Evolutionary conservation across 2,797 vertebrate species (phyloP).

Genomic region (Scolopax rusticola): DNA sequence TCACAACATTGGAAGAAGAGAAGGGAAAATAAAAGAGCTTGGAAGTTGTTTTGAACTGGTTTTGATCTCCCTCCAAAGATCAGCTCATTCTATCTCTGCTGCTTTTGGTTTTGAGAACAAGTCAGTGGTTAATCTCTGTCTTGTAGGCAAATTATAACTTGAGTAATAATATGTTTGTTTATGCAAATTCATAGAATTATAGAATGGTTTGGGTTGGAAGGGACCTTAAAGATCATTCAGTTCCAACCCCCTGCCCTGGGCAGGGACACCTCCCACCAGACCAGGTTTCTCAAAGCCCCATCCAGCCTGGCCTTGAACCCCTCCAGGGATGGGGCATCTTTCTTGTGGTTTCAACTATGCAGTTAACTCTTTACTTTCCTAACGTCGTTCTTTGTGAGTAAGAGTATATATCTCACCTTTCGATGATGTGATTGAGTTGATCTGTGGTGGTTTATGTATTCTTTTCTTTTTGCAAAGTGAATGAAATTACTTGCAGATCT

Average conservation of each 20-base stretch:
- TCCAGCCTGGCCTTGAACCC: no score
- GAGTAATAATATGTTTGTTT: background rate
- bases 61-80: background rate
- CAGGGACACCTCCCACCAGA: no score
- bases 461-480: background rate
- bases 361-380: background rate
- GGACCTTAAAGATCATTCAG: no score
- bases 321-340: background rate
- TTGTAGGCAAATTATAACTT: background rate
- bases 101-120: background rate
- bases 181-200: background rate
- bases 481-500: background rate
- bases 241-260: no score
- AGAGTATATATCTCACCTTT: accelerated
- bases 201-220: no score
- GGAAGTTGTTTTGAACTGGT: background rate
- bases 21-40: background rate
- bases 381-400: background rate
- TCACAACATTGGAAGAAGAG: background rate
- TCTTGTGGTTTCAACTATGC: background rate
- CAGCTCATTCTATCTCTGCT: accelerated
- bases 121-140: background rate
- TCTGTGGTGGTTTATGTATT: background rate
- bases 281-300: no score
- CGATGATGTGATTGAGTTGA: accelerated